Percentiles rank a stretch among this genome's conserved stretches.
phyloP scores from a whole-genome alignment of 2,797 vertebrate genomes.

The Champsocephalus esox region DNA sequence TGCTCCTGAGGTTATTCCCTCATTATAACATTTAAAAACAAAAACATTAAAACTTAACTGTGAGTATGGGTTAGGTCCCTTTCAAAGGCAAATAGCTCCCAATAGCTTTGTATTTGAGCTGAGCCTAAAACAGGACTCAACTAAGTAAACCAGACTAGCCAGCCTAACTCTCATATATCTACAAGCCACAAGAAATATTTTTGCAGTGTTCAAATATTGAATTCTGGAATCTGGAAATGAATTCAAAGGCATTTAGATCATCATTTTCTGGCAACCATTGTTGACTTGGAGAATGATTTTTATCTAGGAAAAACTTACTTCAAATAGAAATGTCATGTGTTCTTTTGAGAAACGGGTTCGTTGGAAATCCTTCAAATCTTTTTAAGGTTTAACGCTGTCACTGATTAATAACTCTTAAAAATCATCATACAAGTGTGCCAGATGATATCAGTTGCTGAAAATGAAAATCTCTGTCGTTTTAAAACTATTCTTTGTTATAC shows the following conservation, averaged over 20 bases:
- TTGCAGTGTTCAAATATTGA: neutral
- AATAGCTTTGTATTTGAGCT: neutral
- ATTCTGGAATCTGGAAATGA: neutral
- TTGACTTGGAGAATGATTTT: constrained; percentile 9
- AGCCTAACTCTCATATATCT: too few species aligned
- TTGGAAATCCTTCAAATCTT: constrained; percentile 24
- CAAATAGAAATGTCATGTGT: neutral
- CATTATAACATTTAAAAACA: neutral
- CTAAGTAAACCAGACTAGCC: neutral
- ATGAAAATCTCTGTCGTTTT: neutral
- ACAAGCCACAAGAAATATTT: too few species aligned
- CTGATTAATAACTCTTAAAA: neutral
- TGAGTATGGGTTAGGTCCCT: neutral
- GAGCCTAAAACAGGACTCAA: neutral
- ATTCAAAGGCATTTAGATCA: neutral
- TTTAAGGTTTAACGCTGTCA: neutral
- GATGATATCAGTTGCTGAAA: constrained; percentile 2
- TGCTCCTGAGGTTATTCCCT: constrained; percentile 1
- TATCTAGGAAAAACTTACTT: constrained; percentile 4
- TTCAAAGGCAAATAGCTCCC: neutral
- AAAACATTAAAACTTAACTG: neutral
- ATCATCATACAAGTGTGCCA: neutral
- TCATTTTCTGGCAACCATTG: neutral
- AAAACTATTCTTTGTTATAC: neutral
- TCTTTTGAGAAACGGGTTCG: constrained; percentile 4